Evolutionary conservation across 1,140 invertebrate species (phyloP).

Genomic region (Cylas formicarius): DNA sequence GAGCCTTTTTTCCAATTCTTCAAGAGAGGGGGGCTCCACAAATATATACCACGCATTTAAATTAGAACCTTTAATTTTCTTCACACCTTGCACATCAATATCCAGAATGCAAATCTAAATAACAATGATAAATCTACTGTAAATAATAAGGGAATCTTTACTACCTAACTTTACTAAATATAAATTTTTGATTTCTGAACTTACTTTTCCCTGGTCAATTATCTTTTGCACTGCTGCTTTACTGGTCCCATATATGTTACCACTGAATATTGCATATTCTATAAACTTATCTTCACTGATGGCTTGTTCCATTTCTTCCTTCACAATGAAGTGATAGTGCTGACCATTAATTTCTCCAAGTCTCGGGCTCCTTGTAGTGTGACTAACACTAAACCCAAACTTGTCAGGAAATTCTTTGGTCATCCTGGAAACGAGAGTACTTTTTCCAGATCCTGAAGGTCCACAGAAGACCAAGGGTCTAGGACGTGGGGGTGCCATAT

Average conservation of each 20-base stretch:
- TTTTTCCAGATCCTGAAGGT: conserved; percentile 94
- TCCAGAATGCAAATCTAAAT: conserved; percentile 55
- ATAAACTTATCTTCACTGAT: conserved; percentile 83
- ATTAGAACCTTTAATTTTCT: conserved; percentile 78
- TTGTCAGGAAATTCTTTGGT: conserved; percentile 81
- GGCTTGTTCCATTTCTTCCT: conserved; percentile 65
- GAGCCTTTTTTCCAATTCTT: conserved; percentile 72
- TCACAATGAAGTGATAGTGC: conserved; percentile 86
- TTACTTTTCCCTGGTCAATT: conserved; percentile 72
- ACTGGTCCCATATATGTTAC: conserved; percentile 95
- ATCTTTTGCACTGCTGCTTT: conserved; percentile 82
- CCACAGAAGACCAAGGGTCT: conserved; percentile 83
- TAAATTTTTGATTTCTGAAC: conserved; percentile 48
- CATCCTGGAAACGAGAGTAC: conserved; percentile 79
- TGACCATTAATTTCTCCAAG: conserved; percentile 66
- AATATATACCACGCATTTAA: conserved; percentile 84
- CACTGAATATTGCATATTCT: conserved; percentile 86
- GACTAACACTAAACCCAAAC: conserved; percentile 93
- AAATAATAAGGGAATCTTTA: neutral
- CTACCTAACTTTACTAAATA: neutral
- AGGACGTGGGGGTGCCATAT: too few species aligned
- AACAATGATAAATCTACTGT: neutral
- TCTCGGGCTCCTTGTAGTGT: conserved; percentile 72
- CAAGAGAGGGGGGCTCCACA: conserved; percentile 85
- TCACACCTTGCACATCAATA: conserved; percentile 95